Base-by-base conservation (phyloP, 2,797 vertebrate species). In the Melanotaenia parkinsoni region DNA sequence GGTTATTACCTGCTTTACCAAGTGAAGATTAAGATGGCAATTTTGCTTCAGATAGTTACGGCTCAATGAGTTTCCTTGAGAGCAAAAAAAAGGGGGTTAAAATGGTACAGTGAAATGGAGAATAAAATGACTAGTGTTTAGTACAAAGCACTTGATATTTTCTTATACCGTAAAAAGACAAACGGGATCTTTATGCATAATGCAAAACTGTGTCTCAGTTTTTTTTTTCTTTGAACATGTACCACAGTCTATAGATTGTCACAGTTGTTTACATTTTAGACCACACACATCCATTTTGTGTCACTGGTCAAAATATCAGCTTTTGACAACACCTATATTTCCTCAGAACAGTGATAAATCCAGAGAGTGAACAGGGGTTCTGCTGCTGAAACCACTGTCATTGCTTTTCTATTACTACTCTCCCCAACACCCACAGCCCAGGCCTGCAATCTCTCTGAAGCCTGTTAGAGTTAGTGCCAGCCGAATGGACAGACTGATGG, bases 391-490 rank as follows among this genome's bases (percentile, higher is more conserved):
- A 95, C 93, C 89, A 93, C 93, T 92, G 91, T 94, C 92, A 94
- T 94, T 94, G 91, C 92, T 93, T 93, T 94, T 93, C 92, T 95
- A 94, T 94, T 92, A 94, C 92, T 90, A 83, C 91, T 90, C 89
- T 91, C 86, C 89, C 90, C 91, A 82, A 90, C 91, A 86, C 88
- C 90, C 91, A 91, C 78, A 87, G 86, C 90, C 88, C 89, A 82
- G 93, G 86, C 89, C 92, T 91, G 92, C 94, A 93, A 94, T 94
- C 93, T 94, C 90, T 94, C 89, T 92, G 86, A 94, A 95, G 92
- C 93, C 94, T 93, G 94, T 95, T 95, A 91, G 92, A 91, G 93
- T 95, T 95, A 95, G 93, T 95, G 92, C 92, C 93, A 94, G 91
- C 88, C 81, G 92, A 94, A 83, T 92, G 92, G 90, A 92, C 91